Evolutionary conservation across 1,140 invertebrate genomes (phyloP), one percentile per base, ranked within the genome.

Genomic region (Callitettix versicolor): DNA sequence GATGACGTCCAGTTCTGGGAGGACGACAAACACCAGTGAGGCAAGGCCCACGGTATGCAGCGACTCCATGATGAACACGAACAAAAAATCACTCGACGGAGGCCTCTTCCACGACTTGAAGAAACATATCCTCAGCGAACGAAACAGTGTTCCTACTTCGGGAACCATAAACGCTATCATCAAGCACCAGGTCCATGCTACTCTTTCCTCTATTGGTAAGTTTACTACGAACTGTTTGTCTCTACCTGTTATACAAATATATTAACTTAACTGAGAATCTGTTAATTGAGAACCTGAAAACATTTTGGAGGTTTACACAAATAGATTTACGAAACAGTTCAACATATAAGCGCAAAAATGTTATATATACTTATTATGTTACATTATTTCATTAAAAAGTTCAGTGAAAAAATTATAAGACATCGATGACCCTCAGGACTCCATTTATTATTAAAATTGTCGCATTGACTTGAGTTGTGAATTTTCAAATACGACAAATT

Each of bases 161-260:
- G 92, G 92, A 36, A 92, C 79, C 1, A 86, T 76, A 64, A 88
- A 92, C 1, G 84, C 85, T 58, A 92, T 85, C 33, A 94, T 73
- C n/a, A 95, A 70, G 52, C 86, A 88, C 92, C 92, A 95, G 67
- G 90, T 88, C 91, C 91, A 95, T 9, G 85, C 86, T 48, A 93
- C 83, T 41, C 88, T 77, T 69, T 95, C 90, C 57, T 82, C 80
- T 57, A 87, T 82, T 2, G 88, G 85, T 57, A 91, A 69, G 30
- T 76, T 78, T 0, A 86, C 85, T 60, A 85, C 74, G 65, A 87
- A 91, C 67, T 84, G 80, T 65, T 87, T 88, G 66, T 90, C 87
- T 61, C 87, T 80, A 67, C 83, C 86, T 89, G 71, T n/a, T 33
- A 55, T 21, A 42, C 14, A 40, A 51, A 6, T 33, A 30, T 6